Evolutionary conservation across 2,888 invertebrate genomes (phyloP).

Genomic region (Polietes domitor): DNA sequence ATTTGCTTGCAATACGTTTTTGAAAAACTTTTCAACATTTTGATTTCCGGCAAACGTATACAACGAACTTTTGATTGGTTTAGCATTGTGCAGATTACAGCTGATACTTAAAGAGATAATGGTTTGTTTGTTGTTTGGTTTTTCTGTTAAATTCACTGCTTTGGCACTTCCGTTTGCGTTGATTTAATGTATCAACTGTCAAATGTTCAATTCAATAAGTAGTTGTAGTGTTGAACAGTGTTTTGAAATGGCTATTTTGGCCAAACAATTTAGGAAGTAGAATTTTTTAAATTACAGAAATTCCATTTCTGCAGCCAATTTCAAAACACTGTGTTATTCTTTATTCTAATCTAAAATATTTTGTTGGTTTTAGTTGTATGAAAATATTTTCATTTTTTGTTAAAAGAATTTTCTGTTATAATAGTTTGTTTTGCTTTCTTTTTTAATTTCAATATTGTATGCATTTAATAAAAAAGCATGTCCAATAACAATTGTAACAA

Average conservation of each 20-base stretch:
- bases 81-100: constrained; percentile 33
- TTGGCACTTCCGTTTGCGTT: constrained; percentile 25
- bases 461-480: constrained; percentile 63
- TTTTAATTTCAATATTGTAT: constrained; percentile 55
- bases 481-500: constrained; percentile 66
- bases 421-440: constrained; percentile 33
- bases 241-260: constrained; percentile 42
- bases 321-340: constrained; percentile 56
- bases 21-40: constrained; percentile 31
- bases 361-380: constrained; percentile 68
- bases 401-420: constrained; percentile 43
- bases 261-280: background rate
- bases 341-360: constrained; percentile 75
- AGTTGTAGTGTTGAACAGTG: background rate
- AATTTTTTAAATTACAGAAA: constrained; percentile 8
- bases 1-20: constrained; percentile 6
- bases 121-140: background rate
- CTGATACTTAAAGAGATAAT: background rate
- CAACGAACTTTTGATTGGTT: constrained; percentile 10
- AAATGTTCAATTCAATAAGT: background rate
- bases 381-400: constrained; percentile 64
- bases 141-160: constrained; percentile 32
- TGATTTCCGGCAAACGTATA: constrained; percentile 4
- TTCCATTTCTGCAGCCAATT: constrained; percentile 28
- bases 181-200: constrained; percentile 6